A percentile compares a stretch with the other conserved stretches of the same genome.
phyloP scores from a whole-genome alignment of 1,140 invertebrate genomes.

The Triops longicaudatus region DNA sequence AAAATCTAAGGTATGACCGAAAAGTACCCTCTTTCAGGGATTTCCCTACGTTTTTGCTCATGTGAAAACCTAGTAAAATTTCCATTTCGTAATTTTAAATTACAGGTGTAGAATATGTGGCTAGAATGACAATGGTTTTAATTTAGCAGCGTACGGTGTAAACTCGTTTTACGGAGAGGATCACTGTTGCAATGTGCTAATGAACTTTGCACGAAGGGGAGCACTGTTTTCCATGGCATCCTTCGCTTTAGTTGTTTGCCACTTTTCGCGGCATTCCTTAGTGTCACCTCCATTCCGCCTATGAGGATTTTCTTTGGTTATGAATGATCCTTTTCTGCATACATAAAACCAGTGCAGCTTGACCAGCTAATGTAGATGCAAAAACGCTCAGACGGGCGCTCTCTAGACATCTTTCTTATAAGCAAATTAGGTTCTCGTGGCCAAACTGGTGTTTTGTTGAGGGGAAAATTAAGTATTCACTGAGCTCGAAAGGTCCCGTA shows the following conservation, averaged over 20 bases:
- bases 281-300: not conserved
- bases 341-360: not conserved
- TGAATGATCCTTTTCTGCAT: not conserved
- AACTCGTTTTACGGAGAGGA: no score
- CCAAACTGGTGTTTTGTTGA: not conserved
- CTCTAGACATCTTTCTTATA: not conserved
- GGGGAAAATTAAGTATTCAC: not conserved
- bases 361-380: not conserved
- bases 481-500: not conserved
- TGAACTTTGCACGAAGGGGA: no score
- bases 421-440: not conserved
- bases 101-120: no score
- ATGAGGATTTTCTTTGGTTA: not conserved
- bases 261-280: not conserved
- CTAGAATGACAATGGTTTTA: no score
- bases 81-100: no score
- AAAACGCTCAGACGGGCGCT: not conserved
- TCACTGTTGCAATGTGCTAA: no score
- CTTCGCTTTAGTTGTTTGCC: not conserved
- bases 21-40: no score
- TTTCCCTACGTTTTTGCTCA: no score
- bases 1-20: no score
- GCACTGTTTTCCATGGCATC: no score
- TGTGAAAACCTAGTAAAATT: no score
- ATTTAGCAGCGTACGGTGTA: no score